phyloP scores from a whole-genome alignment of 2,113 vertebrate species.

The Hippocampus abdominalis region DNA sequence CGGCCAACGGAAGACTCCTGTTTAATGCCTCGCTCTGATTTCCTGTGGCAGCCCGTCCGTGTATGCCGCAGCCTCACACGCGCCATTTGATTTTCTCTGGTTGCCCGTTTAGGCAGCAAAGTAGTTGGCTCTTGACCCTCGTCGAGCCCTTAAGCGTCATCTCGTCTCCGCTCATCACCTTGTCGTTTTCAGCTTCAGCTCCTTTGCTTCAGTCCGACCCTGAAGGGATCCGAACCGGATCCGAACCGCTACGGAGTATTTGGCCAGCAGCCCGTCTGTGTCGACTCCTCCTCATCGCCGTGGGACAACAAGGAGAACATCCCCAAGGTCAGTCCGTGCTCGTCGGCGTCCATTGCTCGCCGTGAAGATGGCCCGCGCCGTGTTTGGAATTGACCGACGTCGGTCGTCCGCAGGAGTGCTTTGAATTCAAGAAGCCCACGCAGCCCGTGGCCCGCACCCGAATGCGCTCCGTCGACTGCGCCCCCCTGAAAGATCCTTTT shows the following conservation, averaged over 20 bases:
- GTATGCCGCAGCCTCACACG: neutral
- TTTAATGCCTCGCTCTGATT: no score
- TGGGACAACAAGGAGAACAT: constrained; percentile 87
- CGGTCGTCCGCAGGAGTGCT: constrained; percentile 74
- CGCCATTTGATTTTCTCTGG: no score
- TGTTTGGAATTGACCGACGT: neutral
- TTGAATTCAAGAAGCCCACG: constrained; percentile 93
- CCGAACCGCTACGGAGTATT: constrained; percentile 74
- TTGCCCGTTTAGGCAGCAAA: no score
- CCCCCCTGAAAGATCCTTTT: constrained; percentile 67
- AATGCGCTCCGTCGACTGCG: constrained; percentile 38
- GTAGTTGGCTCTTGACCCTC: no score
- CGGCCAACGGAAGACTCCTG: no score
- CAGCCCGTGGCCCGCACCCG: constrained; percentile 76
- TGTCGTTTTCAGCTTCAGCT: constrained; percentile 72
- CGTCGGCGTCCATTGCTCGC: constrained; percentile 1
- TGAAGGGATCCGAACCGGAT: constrained; percentile 77
- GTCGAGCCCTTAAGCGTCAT: no score
- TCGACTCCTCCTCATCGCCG: neutral
- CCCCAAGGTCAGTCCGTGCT: constrained; percentile 57
- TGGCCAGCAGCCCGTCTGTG: constrained; percentile 34
- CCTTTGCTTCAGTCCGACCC: constrained; percentile 79
- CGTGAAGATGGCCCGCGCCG: neutral
- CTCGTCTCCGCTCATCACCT: neutral
- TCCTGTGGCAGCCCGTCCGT: no score